phyloP scores from a whole-genome alignment of 2,888 invertebrate species.

The Sycophila texana region DNA sequence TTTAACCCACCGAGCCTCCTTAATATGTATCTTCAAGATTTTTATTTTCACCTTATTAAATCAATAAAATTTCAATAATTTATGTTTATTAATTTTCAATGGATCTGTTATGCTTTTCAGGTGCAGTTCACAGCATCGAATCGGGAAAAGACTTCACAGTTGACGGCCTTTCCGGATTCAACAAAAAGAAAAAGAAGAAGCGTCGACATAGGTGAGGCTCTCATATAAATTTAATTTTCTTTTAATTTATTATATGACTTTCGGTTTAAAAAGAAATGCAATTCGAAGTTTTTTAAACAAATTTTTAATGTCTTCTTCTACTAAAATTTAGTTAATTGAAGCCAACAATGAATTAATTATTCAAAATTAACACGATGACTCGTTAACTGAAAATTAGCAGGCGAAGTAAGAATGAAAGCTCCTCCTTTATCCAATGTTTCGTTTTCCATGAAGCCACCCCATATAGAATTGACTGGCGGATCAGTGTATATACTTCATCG shows the following conservation, averaged over 20 bases:
- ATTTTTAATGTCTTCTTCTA: neutral
- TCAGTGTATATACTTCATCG: slow-evolving; percentile 23
- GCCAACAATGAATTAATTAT: slow-evolving; percentile 3
- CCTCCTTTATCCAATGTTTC: slow-evolving; percentile 6
- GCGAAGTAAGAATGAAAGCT: neutral
- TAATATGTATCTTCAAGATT: too few relatives aligned
- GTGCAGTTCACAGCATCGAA: slow-evolving; percentile 82
- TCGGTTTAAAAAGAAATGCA: neutral
- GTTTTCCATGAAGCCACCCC: slow-evolving; percentile 12
- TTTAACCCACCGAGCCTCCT: too few relatives aligned
- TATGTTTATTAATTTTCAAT: neutral
- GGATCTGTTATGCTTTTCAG: slow-evolving; percentile 74
- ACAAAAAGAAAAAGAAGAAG: slow-evolving; percentile 96
- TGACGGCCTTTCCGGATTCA: slow-evolving; percentile 88
- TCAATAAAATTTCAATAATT: too few relatives aligned
- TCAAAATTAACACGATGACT: slow-evolving; percentile 10
- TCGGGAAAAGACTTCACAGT: slow-evolving; percentile 89
- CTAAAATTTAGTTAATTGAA: neutral
- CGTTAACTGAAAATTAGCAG: slow-evolving; percentile 33
- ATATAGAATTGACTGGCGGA: slow-evolving; percentile 24
- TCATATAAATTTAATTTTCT: slow-evolving; percentile 35
- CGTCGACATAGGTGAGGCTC: slow-evolving; percentile 89
- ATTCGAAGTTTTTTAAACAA: neutral
- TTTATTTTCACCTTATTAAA: too few relatives aligned
- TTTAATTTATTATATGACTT: too few relatives aligned